Percentiles rank a stretch among this genome's conserved stretches.
Conservation (phyloP, 1,140 invertebrate species). For the Drosophila biarmipes region DNA sequence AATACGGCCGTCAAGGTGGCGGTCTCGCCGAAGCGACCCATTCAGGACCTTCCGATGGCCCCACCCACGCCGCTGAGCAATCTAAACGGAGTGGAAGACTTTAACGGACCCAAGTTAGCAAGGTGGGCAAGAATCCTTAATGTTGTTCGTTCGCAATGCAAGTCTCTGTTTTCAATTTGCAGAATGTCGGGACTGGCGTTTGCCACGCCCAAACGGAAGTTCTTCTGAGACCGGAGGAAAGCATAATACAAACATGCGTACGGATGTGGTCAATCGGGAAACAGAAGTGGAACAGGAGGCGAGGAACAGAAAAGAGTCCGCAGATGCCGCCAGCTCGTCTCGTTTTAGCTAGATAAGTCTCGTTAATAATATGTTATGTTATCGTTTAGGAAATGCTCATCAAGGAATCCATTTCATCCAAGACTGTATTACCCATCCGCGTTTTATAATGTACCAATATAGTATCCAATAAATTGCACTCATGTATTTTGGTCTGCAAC, state of each 20-base stretch:
- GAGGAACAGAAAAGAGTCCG: neutral
- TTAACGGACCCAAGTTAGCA: constrained; percentile 23
- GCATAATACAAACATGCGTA: neutral
- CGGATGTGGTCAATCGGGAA: neutral
- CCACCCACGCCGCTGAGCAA: neutral
- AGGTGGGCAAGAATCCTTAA: constrained; percentile 16
- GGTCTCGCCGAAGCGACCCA: constrained; percentile 8
- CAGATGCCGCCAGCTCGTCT: neutral
- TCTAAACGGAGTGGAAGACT: neutral
- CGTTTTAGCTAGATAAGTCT: neutral
- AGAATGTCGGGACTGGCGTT: constrained; percentile 55
- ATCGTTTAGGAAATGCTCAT: constrained; percentile 1
- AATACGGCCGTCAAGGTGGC: constrained; percentile 1
- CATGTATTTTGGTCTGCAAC: neutral
- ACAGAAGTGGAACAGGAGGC: neutral
- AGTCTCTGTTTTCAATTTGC: constrained; percentile 15
- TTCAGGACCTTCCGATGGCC: neutral
- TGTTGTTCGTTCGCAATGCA: neutral
- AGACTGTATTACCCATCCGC: neutral
- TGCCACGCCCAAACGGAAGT: constrained; percentile 65
- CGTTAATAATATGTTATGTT: neutral
- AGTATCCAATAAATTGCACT: neutral
- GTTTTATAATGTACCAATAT: constrained; percentile 1
- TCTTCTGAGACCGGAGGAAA: constrained; percentile 40
- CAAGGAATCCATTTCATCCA: neutral